A percentile compares a stretch with the other conserved stretches of the same genome.
phyloP scores from a whole-genome alignment of 2,113 vertebrate genomes.

The Eulacestoma nigropectus region DNA sequence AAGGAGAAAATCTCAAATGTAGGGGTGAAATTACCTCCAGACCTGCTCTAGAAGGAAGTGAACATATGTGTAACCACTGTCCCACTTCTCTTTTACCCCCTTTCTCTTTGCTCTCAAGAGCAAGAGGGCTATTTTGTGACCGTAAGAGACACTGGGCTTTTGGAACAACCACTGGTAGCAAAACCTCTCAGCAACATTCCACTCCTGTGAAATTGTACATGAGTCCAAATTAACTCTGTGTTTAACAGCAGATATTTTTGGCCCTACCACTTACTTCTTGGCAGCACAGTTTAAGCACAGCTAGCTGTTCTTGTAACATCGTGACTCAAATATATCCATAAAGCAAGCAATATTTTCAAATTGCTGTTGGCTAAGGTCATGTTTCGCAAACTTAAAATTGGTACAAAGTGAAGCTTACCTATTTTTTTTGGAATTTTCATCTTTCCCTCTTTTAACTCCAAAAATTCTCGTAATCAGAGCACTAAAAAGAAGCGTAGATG shows the following conservation, averaged over 20 bases:
- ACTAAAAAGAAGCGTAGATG: slow-evolving; percentile 95
- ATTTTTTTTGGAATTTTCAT: slow-evolving; percentile 94
- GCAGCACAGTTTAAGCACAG: neutral
- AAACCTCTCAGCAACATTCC: neutral
- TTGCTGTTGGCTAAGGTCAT: slow-evolving; percentile 7
- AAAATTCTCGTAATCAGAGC: slow-evolving; percentile 95
- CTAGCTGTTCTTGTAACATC: slow-evolving; percentile 22
- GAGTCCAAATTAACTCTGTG: neutral
- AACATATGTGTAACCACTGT: neutral
- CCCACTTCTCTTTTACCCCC: neutral
- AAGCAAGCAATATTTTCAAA: slow-evolving; percentile 18
- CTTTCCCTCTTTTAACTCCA: slow-evolving; percentile 93
- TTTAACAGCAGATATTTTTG: slow-evolving; percentile 16
- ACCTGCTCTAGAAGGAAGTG: neutral
- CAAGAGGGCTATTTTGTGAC: neutral
- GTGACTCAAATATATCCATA: slow-evolving; percentile 21
- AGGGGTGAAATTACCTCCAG: neutral
- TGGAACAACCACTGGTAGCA: neutral
- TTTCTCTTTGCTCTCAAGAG: neutral
- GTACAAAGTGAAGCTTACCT: slow-evolving; percentile 74
- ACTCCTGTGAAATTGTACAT: neutral
- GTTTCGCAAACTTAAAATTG: slow-evolving; percentile 7
- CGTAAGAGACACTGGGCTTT: neutral
- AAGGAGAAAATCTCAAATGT: neutral
- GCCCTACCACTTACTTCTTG: neutral